Conservation (phyloP, 2,888 invertebrate genomes). For the Pachymerium ferrugineum region DNA sequence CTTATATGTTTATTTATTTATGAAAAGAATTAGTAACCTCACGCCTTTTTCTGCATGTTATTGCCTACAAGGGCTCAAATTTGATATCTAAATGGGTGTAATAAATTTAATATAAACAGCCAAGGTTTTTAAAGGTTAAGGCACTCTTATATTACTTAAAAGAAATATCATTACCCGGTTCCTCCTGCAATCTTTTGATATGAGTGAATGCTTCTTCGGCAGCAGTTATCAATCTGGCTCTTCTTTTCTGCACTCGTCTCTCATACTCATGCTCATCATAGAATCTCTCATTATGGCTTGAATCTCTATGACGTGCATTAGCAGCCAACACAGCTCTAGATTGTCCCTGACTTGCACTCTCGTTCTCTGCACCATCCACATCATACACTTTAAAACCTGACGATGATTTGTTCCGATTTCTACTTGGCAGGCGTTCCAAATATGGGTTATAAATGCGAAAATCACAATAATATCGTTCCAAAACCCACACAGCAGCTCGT, state of each 20-base stretch:
- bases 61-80: no score
- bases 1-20: no score
- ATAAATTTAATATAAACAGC: no score
- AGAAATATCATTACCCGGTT: conserved; percentile 48
- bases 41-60: no score
- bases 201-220: conserved; percentile 98
- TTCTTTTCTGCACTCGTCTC: conserved; percentile 79
- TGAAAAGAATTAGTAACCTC: no score
- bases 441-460: conserved; percentile 97
- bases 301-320: conserved; percentile 76
- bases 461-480: conserved; percentile 92
- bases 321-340: conserved; percentile 65
- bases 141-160: not conserved
- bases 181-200: conserved; percentile 71
- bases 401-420: conserved; percentile 36
- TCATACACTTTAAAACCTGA: conserved; percentile 86
- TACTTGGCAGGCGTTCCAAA: conserved; percentile 72
- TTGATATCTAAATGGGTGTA: no score
- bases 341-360: conserved; percentile 56
- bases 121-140: not conserved
- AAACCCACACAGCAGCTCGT: conserved; percentile 86
- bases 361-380: conserved; percentile 63
- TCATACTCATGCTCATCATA: conserved; percentile 98
- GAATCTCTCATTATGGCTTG: conserved; percentile 92
- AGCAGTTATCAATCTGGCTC: conserved; percentile 82